phyloP scores from a whole-genome alignment of 2,113 vertebrate genomes.

The Prinia subflava region DNA sequence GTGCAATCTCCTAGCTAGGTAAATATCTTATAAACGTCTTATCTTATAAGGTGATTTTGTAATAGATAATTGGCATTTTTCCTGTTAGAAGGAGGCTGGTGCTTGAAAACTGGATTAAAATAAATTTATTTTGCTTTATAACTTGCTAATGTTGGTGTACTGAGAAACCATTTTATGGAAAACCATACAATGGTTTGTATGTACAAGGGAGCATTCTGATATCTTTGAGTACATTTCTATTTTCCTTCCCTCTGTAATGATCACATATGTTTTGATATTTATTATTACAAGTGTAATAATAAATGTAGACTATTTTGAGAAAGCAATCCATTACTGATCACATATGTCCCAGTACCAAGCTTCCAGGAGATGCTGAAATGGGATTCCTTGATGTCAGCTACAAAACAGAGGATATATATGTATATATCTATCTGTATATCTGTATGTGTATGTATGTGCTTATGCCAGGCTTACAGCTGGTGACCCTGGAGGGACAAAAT shows the following conservation, averaged over 20 bases:
- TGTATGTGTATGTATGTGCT: fast-evolving
- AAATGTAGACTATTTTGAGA: not conserved
- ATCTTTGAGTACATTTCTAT: not conserved
- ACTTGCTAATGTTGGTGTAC: not conserved
- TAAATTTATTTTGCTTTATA: not conserved
- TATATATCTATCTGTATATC: fast-evolving
- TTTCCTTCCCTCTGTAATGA: not conserved
- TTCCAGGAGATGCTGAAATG: not conserved
- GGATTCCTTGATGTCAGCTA: not conserved
- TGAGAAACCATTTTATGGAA: not conserved
- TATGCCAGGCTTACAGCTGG: not conserved
- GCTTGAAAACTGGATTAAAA: not conserved
- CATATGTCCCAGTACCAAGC: fast-evolving
- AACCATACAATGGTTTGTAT: no score
- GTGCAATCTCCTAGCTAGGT: not conserved
- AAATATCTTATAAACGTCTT: not conserved
- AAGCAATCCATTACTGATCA: not conserved
- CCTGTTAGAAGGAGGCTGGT: not conserved
- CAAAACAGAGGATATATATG: not conserved
- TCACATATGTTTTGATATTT: not conserved
- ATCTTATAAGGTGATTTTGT: not conserved
- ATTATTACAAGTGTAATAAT: not conserved
- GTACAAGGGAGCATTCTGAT: not conserved
- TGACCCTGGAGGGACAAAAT: not conserved
- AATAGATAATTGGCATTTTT: not conserved